These are phyloP conservation scores for Pempheris klunzingeri DNA, from an alignment of 2,797 vertebrate species.

Conservation along the genomic window DNA sequence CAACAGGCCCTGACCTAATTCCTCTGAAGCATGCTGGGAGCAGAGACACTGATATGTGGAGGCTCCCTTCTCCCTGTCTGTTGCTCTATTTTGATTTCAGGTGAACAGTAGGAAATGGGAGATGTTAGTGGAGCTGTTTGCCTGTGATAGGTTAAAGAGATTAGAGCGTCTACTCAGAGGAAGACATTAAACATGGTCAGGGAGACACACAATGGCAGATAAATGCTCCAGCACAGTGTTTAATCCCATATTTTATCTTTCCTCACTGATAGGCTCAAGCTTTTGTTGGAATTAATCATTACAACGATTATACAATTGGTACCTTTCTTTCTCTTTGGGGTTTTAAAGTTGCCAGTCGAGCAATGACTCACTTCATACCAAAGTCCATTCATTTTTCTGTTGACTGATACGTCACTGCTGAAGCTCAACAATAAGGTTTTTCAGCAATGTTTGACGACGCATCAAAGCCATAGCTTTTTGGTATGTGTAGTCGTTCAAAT, in stretches of 20 bases:
- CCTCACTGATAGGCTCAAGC: no score
- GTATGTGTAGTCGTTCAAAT: not conserved
- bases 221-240: not conserved
- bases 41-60: conserved; percentile 13
- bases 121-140: conserved; percentile 33
- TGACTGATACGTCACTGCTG: not conserved
- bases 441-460: conserved; percentile 22
- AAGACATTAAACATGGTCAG: not conserved
- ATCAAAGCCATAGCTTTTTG: not conserved
- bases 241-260: not conserved
- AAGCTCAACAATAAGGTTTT: conserved; percentile 20
- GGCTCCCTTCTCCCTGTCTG: conserved; percentile 8
- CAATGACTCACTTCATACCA: conserved; percentile 9
- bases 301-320: not conserved
- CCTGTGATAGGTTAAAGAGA: conserved; percentile 44
- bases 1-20: conserved; percentile 64
- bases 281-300: not conserved
- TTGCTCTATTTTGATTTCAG: conserved; percentile 51
- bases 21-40: conserved; percentile 46
- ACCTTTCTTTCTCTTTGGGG: not conserved
- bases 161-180: conserved; percentile 9
- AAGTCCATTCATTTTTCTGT: conserved; percentile 24
- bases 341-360: conserved; percentile 1
- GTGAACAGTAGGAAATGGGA: conserved; percentile 47
- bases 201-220: not conserved